Conservation (phyloP, 2,797 vertebrate genomes). For the Momotus momota region DNA sequence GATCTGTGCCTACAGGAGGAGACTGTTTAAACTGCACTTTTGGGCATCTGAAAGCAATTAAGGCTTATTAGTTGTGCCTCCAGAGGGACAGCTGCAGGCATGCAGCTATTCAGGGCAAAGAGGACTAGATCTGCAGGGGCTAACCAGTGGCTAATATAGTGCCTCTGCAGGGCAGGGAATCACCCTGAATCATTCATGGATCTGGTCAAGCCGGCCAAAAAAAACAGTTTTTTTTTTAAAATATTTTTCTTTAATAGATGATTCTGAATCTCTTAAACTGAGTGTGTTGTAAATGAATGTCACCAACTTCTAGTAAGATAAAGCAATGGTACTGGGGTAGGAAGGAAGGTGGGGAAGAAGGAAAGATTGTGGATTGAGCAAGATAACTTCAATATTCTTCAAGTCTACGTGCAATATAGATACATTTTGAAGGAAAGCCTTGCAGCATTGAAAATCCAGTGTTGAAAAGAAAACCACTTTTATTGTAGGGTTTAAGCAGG, state of each 20-base stretch:
- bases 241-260: background rate
- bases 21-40: background rate
- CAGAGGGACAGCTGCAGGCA: background rate
- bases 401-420: background rate
- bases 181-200: background rate
- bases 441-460: background rate
- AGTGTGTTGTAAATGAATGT: background rate
- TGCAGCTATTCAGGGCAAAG: background rate
- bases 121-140: background rate
- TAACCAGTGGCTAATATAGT: background rate
- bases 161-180: background rate
- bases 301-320: background rate
- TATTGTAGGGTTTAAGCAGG: background rate
- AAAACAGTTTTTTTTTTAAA: background rate
- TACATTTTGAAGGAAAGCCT: background rate
- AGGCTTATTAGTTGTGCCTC: background rate
- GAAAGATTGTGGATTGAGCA: background rate
- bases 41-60: background rate
- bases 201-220: background rate
- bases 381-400: background rate
- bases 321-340: background rate
- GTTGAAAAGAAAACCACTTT: background rate
- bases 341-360: background rate
- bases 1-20: background rate
- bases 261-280: background rate